These are phyloP conservation scores for Ivindomyrus marchei DNA, from an alignment of 2,113 vertebrate genomes.

Conservation along the genomic window DNA sequence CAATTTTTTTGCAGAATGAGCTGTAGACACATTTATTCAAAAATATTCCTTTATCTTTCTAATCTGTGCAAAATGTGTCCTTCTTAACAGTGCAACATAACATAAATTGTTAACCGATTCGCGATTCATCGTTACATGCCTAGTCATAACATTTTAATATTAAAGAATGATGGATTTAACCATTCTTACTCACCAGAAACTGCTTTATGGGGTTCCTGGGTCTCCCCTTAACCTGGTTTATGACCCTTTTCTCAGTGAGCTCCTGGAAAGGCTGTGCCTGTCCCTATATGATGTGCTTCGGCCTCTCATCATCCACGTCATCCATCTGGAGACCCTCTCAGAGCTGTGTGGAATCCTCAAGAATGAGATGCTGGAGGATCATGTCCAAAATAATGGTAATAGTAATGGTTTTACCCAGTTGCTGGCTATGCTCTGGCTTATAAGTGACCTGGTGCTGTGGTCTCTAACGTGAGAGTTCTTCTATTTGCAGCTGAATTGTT, in stretches of 20 bases:
- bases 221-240: not conserved
- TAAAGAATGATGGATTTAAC: not conserved
- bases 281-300: constrained; percentile 91
- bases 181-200: not conserved
- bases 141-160: not conserved
- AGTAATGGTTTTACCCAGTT: not conserved
- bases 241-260: constrained; percentile 60
- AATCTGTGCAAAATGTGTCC: too few species aligned
- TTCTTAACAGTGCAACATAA: too few species aligned
- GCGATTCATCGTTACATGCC: too few species aligned
- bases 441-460: not conserved
- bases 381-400: constrained; percentile 89
- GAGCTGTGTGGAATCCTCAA: constrained; percentile 97
- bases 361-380: constrained; percentile 97
- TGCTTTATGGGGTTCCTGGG: not conserved
- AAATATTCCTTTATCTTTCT: too few species aligned
- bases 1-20: too few species aligned
- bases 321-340: constrained; percentile 93
- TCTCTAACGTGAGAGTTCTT: not conserved
- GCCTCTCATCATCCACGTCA: constrained; percentile 91
- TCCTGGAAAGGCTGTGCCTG: constrained; percentile 88
- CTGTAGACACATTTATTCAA: too few species aligned
- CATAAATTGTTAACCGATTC: too few species aligned
- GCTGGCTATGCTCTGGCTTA: not conserved
- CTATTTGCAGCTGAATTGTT: not conserved